phyloP scores from a whole-genome alignment of 2,113 vertebrate species.

The Xiphias gladius region DNA sequence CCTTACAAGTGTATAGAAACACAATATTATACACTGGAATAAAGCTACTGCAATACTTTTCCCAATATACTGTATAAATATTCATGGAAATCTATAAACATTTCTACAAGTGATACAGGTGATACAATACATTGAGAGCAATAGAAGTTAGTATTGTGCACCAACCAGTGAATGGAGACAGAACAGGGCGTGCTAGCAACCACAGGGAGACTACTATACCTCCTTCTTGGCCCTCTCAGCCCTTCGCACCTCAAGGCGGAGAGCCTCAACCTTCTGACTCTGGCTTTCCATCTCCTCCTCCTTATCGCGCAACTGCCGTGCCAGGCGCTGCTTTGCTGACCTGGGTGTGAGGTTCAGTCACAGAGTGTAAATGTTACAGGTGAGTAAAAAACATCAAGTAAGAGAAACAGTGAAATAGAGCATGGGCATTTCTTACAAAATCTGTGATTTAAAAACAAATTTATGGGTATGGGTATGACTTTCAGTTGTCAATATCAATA shows the following conservation, averaged over 20 bases:
- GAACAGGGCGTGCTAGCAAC: slow-evolving; percentile 52
- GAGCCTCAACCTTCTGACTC: slow-evolving; percentile 93
- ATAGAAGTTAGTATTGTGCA: slow-evolving; percentile 9
- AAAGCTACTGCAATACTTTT: background rate
- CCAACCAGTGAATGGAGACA: slow-evolving; percentile 27
- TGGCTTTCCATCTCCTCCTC: slow-evolving; percentile 97
- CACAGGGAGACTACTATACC: slow-evolving; percentile 87
- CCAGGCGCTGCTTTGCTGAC: slow-evolving; percentile 91
- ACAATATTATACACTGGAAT: background rate
- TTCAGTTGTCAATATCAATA: background rate
- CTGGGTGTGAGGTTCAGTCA: slow-evolving; percentile 62
- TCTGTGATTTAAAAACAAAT: background rate
- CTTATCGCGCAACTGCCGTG: slow-evolving; percentile 96
- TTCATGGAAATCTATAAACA: background rate
- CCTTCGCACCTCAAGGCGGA: slow-evolving; percentile 96
- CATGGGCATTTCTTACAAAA: too few relatives aligned
- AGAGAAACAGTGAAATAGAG: background rate
- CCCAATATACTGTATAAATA: background rate
- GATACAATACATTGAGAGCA: background rate
- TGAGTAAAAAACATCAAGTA: background rate
- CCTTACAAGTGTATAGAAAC: background rate
- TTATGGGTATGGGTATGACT: background rate
- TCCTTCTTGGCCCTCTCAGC: slow-evolving; percentile 96
- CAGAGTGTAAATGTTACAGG: background rate
- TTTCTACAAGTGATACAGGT: background rate